Evolutionary conservation across 2,888 invertebrate genomes (phyloP).

Genomic region (Acleris sparsana): DNA sequence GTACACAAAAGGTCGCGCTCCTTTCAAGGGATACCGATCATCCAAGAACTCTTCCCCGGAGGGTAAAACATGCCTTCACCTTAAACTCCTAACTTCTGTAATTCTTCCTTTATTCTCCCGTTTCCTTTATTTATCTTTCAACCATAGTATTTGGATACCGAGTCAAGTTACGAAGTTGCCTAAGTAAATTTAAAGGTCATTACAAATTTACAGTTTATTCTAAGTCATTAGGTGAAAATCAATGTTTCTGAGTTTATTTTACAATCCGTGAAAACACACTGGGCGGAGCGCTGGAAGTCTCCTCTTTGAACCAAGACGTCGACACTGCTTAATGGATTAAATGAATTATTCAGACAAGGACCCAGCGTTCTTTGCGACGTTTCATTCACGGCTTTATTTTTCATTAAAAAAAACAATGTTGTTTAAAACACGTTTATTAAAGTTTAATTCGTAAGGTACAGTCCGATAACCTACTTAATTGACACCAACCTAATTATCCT

Average conservation of each 20-base stretch:
- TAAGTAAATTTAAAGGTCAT: conserved; percentile 8
- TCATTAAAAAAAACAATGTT: conserved; percentile 42
- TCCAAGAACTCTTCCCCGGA: conserved; percentile 2
- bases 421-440: not conserved
- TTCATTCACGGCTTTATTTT: conserved; percentile 42
- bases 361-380: conserved; percentile 53
- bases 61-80: conserved; percentile 7
- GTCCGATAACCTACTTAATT: no score
- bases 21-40: conserved; percentile 12
- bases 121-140: conserved; percentile 18
- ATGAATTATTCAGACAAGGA: conserved; percentile 75
- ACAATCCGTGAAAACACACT: conserved; percentile 10
- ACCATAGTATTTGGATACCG: conserved; percentile 13
- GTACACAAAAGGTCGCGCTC: conserved; percentile 19
- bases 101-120: conserved; percentile 7
- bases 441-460: not conserved
- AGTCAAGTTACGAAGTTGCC: conserved; percentile 7
- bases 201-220: conserved; percentile 10
- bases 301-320: conserved; percentile 48
- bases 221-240: conserved; percentile 8
- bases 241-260: conserved; percentile 16
- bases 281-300: conserved; percentile 38
- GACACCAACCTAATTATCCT: no score
- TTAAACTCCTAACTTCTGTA: conserved; percentile 21
- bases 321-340: conserved; percentile 73